These are phyloP conservation scores for Strix aluco DNA, from an alignment of 2,113 vertebrate genomes.

Conservation along the genomic window DNA sequence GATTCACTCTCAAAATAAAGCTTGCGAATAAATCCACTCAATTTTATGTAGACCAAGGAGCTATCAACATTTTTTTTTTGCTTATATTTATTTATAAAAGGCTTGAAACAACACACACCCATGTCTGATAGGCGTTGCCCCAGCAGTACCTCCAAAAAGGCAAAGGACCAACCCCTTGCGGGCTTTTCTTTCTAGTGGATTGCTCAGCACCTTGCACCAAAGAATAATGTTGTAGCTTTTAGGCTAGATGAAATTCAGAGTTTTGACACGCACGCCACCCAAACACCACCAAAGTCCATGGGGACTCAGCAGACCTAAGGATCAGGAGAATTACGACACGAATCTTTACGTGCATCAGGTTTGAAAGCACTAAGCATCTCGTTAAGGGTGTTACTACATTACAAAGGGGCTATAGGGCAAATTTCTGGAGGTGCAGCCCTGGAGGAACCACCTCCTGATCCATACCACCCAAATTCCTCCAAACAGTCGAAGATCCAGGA, in stretches of 20 bases:
- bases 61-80: neutral
- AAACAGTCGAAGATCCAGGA: neutral
- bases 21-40: neutral
- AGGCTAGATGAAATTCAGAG: neutral
- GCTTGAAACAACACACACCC: neutral
- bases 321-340: neutral
- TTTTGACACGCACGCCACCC: neutral
- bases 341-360: accelerated
- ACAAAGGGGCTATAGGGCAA: neutral
- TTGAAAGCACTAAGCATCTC: neutral
- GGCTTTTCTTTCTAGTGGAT: neutral
- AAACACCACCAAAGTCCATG: neutral
- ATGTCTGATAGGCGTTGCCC: accelerated
- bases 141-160: neutral
- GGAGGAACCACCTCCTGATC: neutral
- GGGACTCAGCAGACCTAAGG: neutral
- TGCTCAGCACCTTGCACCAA: neutral
- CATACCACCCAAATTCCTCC: neutral
- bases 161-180: neutral
- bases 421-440: neutral
- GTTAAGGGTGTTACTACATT: accelerated
- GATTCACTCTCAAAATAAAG: neutral
- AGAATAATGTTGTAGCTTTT: accelerated
- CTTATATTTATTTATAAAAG: neutral
- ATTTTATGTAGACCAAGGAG: neutral